phyloP scores from a whole-genome alignment of 2,797 vertebrate genomes.

The Tauraco hartlaubi region DNA sequence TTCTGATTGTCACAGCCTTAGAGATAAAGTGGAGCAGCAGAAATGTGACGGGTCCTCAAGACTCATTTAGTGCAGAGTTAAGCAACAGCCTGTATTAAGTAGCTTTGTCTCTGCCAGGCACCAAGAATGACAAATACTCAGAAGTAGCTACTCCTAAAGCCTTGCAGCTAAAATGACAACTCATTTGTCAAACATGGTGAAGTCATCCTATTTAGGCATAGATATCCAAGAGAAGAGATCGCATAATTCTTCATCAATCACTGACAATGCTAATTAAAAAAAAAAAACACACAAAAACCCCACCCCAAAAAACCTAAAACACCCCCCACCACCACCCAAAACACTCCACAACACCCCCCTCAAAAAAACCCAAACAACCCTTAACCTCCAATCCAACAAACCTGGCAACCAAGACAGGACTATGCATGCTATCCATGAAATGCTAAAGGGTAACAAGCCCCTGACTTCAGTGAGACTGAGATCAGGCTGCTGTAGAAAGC shows the following conservation, averaged over 20 bases:
- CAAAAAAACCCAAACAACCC: neutral
- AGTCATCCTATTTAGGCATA: neutral
- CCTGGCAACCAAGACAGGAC: neutral
- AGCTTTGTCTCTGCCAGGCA: neutral
- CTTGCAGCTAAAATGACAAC: constrained; percentile 33
- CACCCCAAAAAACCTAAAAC: neutral
- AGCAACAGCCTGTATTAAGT: neutral
- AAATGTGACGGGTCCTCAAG: neutral
- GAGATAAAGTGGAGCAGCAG: neutral
- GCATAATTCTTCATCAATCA: neutral
- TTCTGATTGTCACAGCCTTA: neutral
- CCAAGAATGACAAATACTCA: neutral
- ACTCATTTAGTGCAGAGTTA: neutral
- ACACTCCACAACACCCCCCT: neutral
- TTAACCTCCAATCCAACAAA: neutral
- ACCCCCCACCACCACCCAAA: neutral
- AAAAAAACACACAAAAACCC: neutral
- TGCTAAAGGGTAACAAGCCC: neutral
- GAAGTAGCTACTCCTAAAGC: constrained; percentile 30
- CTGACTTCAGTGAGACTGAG: neutral
- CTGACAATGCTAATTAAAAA: neutral
- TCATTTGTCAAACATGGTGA: neutral
- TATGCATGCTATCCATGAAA: neutral
- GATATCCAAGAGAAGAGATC: neutral
- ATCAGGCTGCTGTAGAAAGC: neutral